Percentiles rank a stretch among this genome's conserved stretches.
Evolutionary conservation across 2,888 invertebrate genomes (phyloP).

Genomic region (Steinernema scapterisci): DNA sequence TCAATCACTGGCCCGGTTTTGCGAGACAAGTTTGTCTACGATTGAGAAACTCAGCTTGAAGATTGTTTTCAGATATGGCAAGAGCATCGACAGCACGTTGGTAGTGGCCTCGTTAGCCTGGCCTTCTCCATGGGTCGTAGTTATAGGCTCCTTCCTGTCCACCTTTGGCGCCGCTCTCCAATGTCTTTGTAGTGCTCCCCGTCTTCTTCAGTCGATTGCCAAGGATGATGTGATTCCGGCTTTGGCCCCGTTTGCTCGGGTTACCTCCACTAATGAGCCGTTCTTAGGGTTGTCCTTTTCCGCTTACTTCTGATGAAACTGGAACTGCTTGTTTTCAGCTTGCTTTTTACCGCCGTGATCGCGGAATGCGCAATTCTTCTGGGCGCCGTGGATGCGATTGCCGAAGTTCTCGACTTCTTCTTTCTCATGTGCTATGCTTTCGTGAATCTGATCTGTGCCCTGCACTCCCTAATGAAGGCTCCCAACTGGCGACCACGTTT

Average conservation of each 20-base stretch:
- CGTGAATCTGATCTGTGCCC: conserved; percentile 95
- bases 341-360: conserved; percentile 80
- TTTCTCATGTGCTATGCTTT: conserved; percentile 99
- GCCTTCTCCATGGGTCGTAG: conserved; percentile 98
- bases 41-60: background rate
- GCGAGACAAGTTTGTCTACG: conserved; percentile 84
- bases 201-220: conserved; percentile 85
- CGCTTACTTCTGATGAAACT: too few relatives aligned
- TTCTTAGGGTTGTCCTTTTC: conserved; percentile 75
- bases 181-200: conserved; percentile 76
- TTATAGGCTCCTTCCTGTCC: conserved; percentile 94
- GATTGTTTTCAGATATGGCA: conserved; percentile 80
- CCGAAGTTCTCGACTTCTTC: conserved; percentile 80
- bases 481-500: conserved; percentile 99
- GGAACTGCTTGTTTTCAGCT: too few relatives aligned
- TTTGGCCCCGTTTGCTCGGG: conserved; percentile 86
- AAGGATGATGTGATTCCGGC: conserved; percentile 97
- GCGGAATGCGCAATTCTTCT: conserved; percentile 77
- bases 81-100: conserved; percentile 90
- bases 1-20: conserved; percentile 90
- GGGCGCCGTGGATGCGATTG: conserved; percentile 92
- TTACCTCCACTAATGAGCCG: conserved; percentile 94
- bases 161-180: conserved; percentile 97
- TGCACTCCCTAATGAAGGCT: conserved; percentile 88
- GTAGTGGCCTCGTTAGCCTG: conserved; percentile 97